Conservation (phyloP, 2,113 vertebrate genomes). For the Trichechus manatus region DNA sequence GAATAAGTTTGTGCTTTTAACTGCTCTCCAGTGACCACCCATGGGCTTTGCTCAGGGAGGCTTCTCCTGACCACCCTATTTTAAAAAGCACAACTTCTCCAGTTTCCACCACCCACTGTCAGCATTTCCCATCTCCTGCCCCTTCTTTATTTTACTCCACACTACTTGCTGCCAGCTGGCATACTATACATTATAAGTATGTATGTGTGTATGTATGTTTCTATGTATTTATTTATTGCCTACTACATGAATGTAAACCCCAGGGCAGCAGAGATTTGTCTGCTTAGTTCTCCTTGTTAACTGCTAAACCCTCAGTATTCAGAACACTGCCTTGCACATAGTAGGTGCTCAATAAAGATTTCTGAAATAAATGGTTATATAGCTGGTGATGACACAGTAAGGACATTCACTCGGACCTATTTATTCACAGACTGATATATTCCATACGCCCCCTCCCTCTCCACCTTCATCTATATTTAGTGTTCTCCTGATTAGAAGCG, state of each 20-base stretch:
- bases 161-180: not conserved
- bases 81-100: not conserved
- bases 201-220: not conserved
- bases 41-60: not conserved
- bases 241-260: not conserved
- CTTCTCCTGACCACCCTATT: not conserved
- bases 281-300: not conserved
- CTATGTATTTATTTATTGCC: not conserved
- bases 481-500: not conserved
- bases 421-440: not conserved
- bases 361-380: not conserved
- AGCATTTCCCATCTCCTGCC: not conserved
- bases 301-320: not conserved
- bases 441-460: fast-evolving
- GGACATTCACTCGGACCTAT: not conserved
- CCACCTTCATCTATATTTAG: not conserved
- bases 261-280: not conserved
- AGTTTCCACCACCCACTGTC: not conserved
- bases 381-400: not conserved
- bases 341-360: not conserved
- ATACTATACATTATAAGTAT: not conserved
- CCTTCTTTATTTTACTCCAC: not conserved
- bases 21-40: not conserved
- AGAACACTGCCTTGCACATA: not conserved
- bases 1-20: not conserved